These are phyloP conservation scores for Mythimna pallens DNA, from an alignment of 2,888 invertebrate genomes.

Conservation along the genomic window DNA sequence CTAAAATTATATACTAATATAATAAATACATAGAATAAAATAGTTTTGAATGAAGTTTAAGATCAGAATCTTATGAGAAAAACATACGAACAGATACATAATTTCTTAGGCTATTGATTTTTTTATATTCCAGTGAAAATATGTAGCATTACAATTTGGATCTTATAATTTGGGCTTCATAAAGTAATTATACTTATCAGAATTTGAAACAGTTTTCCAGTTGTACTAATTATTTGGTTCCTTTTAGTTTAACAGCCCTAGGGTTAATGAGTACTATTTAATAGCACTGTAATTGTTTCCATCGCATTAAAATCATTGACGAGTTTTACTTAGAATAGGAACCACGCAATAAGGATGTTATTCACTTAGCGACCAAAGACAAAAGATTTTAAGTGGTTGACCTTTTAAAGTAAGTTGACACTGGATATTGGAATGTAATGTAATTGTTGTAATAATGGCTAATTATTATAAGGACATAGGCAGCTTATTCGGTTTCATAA, in stretches of 20 bases:
- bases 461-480: conserved; percentile 6
- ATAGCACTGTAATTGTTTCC: not conserved
- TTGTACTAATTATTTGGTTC: not conserved
- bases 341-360: conserved; percentile 18
- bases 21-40: no score
- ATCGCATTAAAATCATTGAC: not conserved
- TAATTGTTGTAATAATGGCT: conserved; percentile 12
- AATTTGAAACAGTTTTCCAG: not conserved
- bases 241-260: no score
- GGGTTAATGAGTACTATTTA: not conserved
- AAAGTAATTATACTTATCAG: not conserved
- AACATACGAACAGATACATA: not conserved
- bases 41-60: not conserved
- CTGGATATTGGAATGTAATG: conserved; percentile 34
- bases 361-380: conserved; percentile 16
- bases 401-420: conserved; percentile 41
- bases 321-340: not conserved
- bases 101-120: no score
- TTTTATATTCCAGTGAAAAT: no score
- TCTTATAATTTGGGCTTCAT: not conserved
- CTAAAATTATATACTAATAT: no score
- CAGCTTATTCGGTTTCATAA: not conserved
- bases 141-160: no score
- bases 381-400: conserved; percentile 33
- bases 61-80: not conserved